Evolutionary conservation across 2,888 invertebrate species (phyloP).

Genomic region (Ptychoptera albimana): DNA sequence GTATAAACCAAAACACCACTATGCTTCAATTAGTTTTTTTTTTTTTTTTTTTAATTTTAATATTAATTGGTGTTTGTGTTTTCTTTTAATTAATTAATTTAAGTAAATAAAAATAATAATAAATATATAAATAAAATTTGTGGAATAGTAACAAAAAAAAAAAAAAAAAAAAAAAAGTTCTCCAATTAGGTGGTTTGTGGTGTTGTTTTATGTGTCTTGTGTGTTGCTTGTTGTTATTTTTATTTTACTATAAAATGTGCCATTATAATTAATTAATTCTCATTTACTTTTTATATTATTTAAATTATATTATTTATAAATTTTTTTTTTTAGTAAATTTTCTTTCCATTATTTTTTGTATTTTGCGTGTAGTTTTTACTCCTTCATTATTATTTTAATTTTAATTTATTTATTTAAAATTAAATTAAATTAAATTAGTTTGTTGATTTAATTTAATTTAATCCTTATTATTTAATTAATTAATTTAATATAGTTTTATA

Average conservation of each 20-base stretch:
- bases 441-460: no score
- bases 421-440: no score
- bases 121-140: no score
- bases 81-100: no score
- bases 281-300: background rate
- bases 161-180: background rate
- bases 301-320: slow-evolving; percentile 1
- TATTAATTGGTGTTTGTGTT: no score
- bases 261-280: background rate
- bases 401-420: background rate
- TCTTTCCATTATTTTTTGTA: background rate
- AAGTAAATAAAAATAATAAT: no score
- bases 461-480: slow-evolving; percentile 2
- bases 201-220: background rate
- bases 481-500: background rate
- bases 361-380: background rate
- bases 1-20: no score
- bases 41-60: no score
- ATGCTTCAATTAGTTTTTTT: no score
- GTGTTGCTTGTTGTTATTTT: background rate
- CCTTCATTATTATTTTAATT: background rate
- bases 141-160: no score
- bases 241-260: background rate
- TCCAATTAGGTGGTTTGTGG: background rate
- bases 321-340: background rate